phyloP scores from a whole-genome alignment of 1,140 invertebrate species.

The Triops longicaudatus region DNA sequence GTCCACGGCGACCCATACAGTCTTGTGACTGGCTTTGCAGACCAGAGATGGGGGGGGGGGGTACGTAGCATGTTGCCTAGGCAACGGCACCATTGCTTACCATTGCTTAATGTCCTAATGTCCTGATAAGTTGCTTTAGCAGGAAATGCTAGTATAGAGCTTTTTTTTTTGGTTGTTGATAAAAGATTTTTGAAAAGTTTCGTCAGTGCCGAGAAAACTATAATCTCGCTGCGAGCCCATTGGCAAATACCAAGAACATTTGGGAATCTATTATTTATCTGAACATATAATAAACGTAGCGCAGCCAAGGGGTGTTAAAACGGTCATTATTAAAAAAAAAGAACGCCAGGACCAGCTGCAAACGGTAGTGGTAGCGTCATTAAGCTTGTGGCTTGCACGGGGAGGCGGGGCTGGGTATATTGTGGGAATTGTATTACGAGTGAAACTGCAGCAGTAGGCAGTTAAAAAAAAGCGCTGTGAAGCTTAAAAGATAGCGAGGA shows the following conservation, averaged over 20 bases:
- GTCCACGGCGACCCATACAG: background rate
- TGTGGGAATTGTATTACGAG: background rate
- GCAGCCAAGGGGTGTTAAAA: background rate
- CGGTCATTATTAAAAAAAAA: background rate
- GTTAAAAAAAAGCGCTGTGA: background rate
- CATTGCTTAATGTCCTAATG: constrained; percentile 15
- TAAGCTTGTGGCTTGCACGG: background rate
- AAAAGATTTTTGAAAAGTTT: background rate
- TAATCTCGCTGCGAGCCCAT: background rate
- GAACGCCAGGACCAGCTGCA: constrained; percentile 1
- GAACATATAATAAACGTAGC: background rate
- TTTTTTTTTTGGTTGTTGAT: background rate
- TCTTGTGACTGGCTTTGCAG: background rate
- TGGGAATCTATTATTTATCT: background rate
- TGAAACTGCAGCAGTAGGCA: background rate
- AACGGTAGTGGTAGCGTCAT: background rate
- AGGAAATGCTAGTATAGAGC: background rate
- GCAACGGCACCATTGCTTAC: constrained; percentile 9
- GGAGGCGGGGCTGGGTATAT: background rate
- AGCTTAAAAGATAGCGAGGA: background rate
- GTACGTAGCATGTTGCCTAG: background rate
- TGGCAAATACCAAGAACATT: background rate
- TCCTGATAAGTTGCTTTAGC: background rate
- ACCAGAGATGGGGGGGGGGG: background rate
- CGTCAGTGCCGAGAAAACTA: background rate